Evolutionary conservation across 2,888 invertebrate species (phyloP), one percentile per base, ranked within the genome.

Genomic region (Drosophila pegasa): DNA sequence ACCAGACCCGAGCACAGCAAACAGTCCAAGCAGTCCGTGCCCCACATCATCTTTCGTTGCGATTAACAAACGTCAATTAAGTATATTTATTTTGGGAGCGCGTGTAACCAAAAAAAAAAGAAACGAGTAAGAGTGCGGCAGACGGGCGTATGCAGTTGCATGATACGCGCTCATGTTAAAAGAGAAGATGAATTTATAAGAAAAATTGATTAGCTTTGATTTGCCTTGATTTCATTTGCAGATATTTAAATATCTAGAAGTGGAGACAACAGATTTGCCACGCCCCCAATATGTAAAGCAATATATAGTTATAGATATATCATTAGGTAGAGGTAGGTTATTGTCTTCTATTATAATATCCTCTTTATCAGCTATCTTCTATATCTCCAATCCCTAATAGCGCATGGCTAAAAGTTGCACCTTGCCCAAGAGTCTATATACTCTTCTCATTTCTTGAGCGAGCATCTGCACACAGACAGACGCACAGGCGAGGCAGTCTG

Each of bases 31-130:
- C 20, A 48, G 33, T 14, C 37, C 31, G 45, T 45, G 56, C 50
- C 57, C 54, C 62, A 62, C 75, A 55, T 64, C 78, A 71, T 54
- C 70, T 60, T 41, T 58, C 48, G 54, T 58, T 59, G 64, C 83
- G 73, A 81, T 82, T 87, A 75, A 86, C 71, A 87, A 88, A 88
- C 80, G 84, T 86, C 88, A 86, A 87, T 84, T 84, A 87, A 86
- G 78, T 87, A 69, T 73, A 83, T 84, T 80, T 84, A 80, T 87
- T 83, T 75, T 72, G 64, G 88, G 70, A 71, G 79, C 88, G 88
- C 88, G 87, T 82, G 82, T 87, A 78, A 84, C 64, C 64, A 63
- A 72, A 60, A 47, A 58, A 25, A 57, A 60, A 50, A 35, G 22
- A 27, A 7, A 43, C 43, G 40, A 27, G 20, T 18, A 43, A 57